Base-by-base conservation (phyloP, 2,113 vertebrate genomes). In the Equus quagga region DNA sequence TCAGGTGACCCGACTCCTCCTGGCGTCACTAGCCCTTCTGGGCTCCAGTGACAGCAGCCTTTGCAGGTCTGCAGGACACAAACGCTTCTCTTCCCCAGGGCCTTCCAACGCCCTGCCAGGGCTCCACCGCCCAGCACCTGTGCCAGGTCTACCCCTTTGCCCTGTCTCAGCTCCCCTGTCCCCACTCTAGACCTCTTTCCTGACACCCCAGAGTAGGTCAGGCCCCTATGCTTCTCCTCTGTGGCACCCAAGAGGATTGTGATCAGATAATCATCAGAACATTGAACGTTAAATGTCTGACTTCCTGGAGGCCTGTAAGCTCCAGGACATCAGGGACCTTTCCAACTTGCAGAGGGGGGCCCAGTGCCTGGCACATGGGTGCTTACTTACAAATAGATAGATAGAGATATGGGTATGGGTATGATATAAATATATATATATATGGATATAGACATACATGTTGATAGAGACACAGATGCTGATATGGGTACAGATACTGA, bases 231-330 rank as follows among this genome's bases (percentile, higher is more conserved):
- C 24, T 1, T 5, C 65, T 85, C 65, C 17, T 24, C 0, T 4
- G 72, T 2, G n/a, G 23, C 5, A 6, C 6, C 4, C 0, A 5
- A 23, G 18, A 60, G 8, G 41, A 13, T 3, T 4, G 28, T 17
- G 56, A 23, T 6, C 33, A 23, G 28, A 8, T 3, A 5, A 0
- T 3, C 2, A 5, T n/a, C 65, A 0, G 1, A 13, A 5, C 1
- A 0, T 0, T 2, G 2, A 5, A 8, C 1, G 6, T 13, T 9
- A 19, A 4, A 2, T 0, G 7, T 4, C 21, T 24, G 70, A 36
- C 28, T 44, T 73, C 49, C 56, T 8, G 1, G 69, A 8, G 17
- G 23, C 28, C 8, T 41, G 12, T 3, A 23, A 51, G 31, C 18
- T 19, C 54, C 18, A 9, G 1, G 44, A 31, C 8, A 1, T 54